Base-by-base conservation (phyloP, 2,113 vertebrate species). In the Coturnix japonica region DNA sequence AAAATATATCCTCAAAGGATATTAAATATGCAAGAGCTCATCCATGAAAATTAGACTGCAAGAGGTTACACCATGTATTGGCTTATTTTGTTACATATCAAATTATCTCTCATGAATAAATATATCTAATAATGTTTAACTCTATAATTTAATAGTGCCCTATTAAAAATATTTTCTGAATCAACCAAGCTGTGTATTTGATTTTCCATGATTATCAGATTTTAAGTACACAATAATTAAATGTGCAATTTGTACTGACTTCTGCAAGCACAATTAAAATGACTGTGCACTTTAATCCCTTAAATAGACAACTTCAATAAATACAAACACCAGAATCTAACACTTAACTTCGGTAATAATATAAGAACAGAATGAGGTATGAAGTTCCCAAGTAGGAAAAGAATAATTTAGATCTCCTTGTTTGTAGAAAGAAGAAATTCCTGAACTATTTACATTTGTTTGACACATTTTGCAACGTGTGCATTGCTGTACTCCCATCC, bases 51-150 rank as follows among this genome's bases (percentile, higher is more conserved):
- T 98, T 97, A 97, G 96, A 91, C 96, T 97, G 96, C 82, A 97
- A 97, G 96, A 97, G 97, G 97, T 98, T 98, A 96, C 64, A 96
- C 87, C 90, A 95, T 96, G 95, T 97, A 97, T 97, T 97, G 95
- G 95, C 95, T 97, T 97, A 98, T 98, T 98, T 98, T 97, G 96
- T 97, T 97, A 96, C 96, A 96, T 97, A 98, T 97, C 97, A 97
- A 97, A 98, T 97, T 98, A 97, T 94, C 91, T 92, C 94, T 98
- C 95, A 97, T 98, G 97, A 98, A 98, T 98, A 98, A 98, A 97
- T 98, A 97, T 97, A 97, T 96, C 92, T 97, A 97, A 97, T 97
- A 98, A 97, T 96, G 79, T 94, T 97, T 96, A 97, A 94, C 94
- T 92, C 96, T 97, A 96, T 97, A 97, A 97, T 98, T 97, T 98